Evolutionary conservation across 1,140 invertebrate genomes (phyloP), one percentile per base, ranked within the genome.

Genomic region (Cheumatopsyche charites): DNA sequence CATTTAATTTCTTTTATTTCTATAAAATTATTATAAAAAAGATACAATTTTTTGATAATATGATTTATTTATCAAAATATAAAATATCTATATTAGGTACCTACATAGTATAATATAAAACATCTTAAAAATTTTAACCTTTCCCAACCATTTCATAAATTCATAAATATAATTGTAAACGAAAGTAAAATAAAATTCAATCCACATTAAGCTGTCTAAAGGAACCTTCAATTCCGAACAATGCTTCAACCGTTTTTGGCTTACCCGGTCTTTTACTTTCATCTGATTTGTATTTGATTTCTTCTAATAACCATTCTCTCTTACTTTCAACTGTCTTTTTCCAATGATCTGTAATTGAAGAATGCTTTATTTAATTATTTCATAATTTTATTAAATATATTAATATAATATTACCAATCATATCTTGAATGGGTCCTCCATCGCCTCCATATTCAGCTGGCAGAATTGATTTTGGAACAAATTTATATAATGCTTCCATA

Each of bases 151-250:
- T n/a, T n/a, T n/a, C n/a, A n/a, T n/a, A n/a, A 36, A 36, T 36
- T 3, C 29, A 9, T 36, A 36, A 36, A 36, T 4, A 9, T 4
- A 36, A 3, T 36, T 3, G 9, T 36, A 36, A 3, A 36, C 9
- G 9, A 36, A 4, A 36, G 29, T 36, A 36, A 9, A 4, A 9
- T 4, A 36, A 36, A 36, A 36, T 36, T 47, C 76, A 83, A 77
- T 83, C 82, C 71, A 83, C 79, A 41, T 86, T 81, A 13, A 90
- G 76, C 13, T 47, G 43, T n/a, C 43, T 12, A 15, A 47, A 47
- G 4, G 88, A 89, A 7, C 88, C 88, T 66, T 88, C 82, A 25
- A 86, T 58, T 2, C 86, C 86, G 65, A 86, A 88, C 0, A 87
- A 75, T 52, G 80, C 81, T 72, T 80, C 81, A 4, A 82, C 79